phyloP scores from a whole-genome alignment of 2,888 invertebrate genomes.

The Parthenolecanium corni region DNA sequence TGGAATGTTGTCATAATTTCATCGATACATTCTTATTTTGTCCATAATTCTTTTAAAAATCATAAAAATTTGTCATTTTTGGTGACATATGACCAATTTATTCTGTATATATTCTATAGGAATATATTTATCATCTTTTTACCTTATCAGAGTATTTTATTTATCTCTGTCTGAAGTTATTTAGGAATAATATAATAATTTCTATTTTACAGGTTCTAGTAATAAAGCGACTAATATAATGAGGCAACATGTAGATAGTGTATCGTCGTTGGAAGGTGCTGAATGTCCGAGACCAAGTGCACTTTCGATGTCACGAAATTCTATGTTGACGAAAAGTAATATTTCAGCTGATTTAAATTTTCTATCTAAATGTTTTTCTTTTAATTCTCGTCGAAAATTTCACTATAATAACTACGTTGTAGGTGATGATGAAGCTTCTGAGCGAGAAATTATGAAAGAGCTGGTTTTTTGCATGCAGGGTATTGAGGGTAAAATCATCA shows the following conservation, averaged over 20 bases:
- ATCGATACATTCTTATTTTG: too few relatives aligned
- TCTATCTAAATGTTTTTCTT: background rate
- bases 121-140: too few relatives aligned
- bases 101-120: too few relatives aligned
- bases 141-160: too few relatives aligned
- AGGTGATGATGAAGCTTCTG: constrained; percentile 36
- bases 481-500: constrained; percentile 64
- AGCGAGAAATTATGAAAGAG: constrained; percentile 54
- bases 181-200: too few relatives aligned
- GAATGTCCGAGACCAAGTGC: constrained; percentile 9
- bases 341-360: background rate
- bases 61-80: too few relatives aligned
- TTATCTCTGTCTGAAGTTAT: too few relatives aligned
- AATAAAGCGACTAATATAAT: background rate
- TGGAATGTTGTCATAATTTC: too few relatives aligned
- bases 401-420: background rate
- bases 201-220: background rate
- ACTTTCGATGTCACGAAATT: background rate
- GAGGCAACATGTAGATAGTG: background rate
- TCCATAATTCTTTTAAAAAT: too few relatives aligned
- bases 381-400: background rate
- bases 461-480: constrained; percentile 80
- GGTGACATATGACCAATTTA: too few relatives aligned
- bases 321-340: constrained; percentile 2
- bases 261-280: constrained; percentile 6